These are phyloP conservation scores for Pyxicephalus adspersus DNA, from an alignment of 2,113 vertebrate genomes.

Conservation along the genomic window DNA sequence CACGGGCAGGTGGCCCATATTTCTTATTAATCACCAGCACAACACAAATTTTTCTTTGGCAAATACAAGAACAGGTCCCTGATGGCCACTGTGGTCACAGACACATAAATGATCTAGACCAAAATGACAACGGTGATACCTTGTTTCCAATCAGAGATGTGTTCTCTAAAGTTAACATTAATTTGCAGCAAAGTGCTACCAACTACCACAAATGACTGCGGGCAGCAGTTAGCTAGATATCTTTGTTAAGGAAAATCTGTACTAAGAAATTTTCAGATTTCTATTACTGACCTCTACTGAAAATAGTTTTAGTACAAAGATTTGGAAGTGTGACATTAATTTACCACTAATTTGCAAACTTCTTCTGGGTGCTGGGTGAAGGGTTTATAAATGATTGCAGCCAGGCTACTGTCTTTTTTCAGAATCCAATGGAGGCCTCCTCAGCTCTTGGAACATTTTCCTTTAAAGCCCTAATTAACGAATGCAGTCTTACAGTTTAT, in stretches of 20 bases:
- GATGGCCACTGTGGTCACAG: slow-evolving; percentile 20
- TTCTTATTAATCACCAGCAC: slow-evolving; percentile 57
- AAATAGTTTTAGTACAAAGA: too few species aligned
- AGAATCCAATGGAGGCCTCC: too few species aligned
- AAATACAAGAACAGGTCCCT: slow-evolving; percentile 13
- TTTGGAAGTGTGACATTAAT: too few species aligned
- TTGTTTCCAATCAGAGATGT: slow-evolving; percentile 1
- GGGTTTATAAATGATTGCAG: too few species aligned
- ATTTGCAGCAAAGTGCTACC: slow-evolving; percentile 14
- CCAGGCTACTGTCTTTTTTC: too few species aligned
- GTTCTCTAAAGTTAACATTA: slow-evolving; percentile 12
- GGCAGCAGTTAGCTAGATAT: neutral
- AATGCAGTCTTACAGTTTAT: too few species aligned
- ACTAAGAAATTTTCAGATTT: too few species aligned
- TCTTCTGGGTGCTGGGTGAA: too few species aligned
- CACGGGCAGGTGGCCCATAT: slow-evolving; percentile 62
- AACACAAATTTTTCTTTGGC: slow-evolving; percentile 44
- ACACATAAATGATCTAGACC: neutral
- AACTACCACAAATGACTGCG: slow-evolving; percentile 2
- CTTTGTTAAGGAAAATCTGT: neutral
- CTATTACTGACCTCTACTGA: too few species aligned
- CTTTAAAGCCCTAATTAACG: too few species aligned
- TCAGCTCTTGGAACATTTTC: too few species aligned
- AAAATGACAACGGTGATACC: neutral
- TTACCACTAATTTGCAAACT: too few species aligned